phyloP scores from a whole-genome alignment of 2,113 vertebrate genomes.

The Nyctibius bracteatus region DNA sequence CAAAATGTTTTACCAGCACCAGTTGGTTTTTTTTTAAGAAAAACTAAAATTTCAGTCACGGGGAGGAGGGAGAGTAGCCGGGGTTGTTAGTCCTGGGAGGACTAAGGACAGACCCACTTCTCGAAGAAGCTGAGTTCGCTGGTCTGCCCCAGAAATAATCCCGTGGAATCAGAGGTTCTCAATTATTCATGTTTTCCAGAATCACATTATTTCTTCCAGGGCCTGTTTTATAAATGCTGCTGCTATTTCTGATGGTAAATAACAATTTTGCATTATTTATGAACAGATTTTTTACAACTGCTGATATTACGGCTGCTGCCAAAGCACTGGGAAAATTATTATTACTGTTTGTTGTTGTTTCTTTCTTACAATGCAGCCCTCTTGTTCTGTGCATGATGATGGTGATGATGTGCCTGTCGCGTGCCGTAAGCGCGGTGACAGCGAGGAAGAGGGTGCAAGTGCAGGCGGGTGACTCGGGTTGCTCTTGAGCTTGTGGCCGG shows the following conservation, averaged over 20 bases:
- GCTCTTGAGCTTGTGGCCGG: rapidly evolving
- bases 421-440: not conserved
- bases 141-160: not conserved
- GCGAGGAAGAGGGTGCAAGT: not conserved
- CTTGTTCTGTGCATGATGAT: not conserved
- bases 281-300: slow-evolving; percentile 52
- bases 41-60: no score
- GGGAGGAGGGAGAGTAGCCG: no score
- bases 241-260: slow-evolving; percentile 61
- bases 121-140: not conserved
- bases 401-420: not conserved
- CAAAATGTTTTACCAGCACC: not conserved
- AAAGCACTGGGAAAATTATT: not conserved
- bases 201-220: slow-evolving; percentile 28
- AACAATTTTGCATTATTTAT: slow-evolving; percentile 67
- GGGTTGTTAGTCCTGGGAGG: not conserved
- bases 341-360: not conserved
- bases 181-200: slow-evolving; percentile 61
- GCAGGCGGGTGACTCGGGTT: not conserved
- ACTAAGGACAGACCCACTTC: not conserved
- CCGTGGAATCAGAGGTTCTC: not conserved
- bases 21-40: no score
- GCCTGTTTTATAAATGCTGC: slow-evolving; percentile 40
- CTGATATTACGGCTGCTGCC: slow-evolving; percentile 48
- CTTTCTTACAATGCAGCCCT: not conserved